Base-by-base conservation (phyloP, 2,113 vertebrate species). In the Burhinus oedicnemus region DNA sequence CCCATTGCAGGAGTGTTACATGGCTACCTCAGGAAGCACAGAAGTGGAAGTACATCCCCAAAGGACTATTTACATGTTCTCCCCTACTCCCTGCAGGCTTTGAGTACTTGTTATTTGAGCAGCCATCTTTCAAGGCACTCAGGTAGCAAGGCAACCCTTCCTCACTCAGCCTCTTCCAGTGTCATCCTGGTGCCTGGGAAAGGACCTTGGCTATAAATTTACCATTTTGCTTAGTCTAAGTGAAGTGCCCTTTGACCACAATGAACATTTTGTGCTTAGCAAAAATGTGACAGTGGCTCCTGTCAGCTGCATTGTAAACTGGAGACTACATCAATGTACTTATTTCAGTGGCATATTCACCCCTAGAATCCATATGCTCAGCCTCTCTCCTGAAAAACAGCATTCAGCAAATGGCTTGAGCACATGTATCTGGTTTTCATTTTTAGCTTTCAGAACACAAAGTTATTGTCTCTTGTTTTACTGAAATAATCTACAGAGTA, bases 401-500 rank as follows among this genome's bases (percentile, higher is more conserved):
- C 27, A 6, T 44, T 90, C 47, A 94, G 68, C 14, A 84, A 83
- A 81, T 77, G 52, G 26, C 25, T 86, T 92, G 76, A 94, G 87
- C 8, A 45, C 70, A 7, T 16, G 11, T 69, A 86, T 96, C 78
- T 97, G 81, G 26, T 96, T 97, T 95, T 88, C 54, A 72, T 95
- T 97, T 97, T 66, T 47, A 87, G 29, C 27, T 80, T 88, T 78
- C 40, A 95, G 54, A 79, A 89, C 47, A 52, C 30, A 88, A 93
- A 93, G 6, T 65, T 72, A 83, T 51, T 77, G 23, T 89, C 62
- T 80, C 30, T 92, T 7, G 6, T 89, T 97, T 96, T 68, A 38
- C 15, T 77, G 62, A 92, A 93, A 86, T 90, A 88, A 94, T 96
- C 81, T 71, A 58, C 30, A 94, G 57, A 90, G 58, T 89, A 82